Base-by-base conservation (phyloP, 92 coral and sea anemone genomes). In the Heliopora coerulea region DNA sequence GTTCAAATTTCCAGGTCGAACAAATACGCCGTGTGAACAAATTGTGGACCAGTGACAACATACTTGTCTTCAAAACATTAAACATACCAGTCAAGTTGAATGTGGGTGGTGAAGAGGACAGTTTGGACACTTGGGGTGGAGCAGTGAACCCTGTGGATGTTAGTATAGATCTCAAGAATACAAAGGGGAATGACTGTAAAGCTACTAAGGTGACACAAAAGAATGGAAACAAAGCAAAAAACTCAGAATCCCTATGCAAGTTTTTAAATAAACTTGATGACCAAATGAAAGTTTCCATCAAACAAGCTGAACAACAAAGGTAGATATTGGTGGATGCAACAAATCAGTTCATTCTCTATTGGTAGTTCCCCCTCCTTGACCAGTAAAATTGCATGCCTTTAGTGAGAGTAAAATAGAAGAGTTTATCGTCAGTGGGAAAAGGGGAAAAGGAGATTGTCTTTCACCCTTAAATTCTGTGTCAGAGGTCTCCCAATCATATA, bases 31-130 rank as follows among this genome's bases (percentile, higher is more conserved):
- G 96, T 48, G 86, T 80, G 1, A 93, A 93, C 88, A 93, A 88
- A 60, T 61, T 93, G 33, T 93, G 98, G 98, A 80, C 96, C 20
- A 86, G 86, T 88, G 98, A 93, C 73, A 90, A 90, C 62, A 88
- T 93, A 33, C 95, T 85, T 59, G 65, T 73, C 34, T 80, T 80
- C 42, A 90, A 88, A 46, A 88, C 85, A 27, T 59, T 93, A 66
- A 90, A 88, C 78, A 84, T 93, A 59, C 98, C 98, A 17, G 80
- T 93, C 4, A 87, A 68, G 78, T 63, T 78, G 24, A 86, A 83
- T 8, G 80, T 83, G 8, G 41, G 54, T 39, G 74, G 82, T 65
- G 44, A 74, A 21, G 89, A 59, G 35, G 83, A 44, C 24, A 81
- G 59, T 63, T 61, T 64, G 57, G 75, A 82, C 33, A 48, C 48